Evolutionary conservation across 2,113 vertebrate species (phyloP).

Genomic region (Cichladusa arquata): DNA sequence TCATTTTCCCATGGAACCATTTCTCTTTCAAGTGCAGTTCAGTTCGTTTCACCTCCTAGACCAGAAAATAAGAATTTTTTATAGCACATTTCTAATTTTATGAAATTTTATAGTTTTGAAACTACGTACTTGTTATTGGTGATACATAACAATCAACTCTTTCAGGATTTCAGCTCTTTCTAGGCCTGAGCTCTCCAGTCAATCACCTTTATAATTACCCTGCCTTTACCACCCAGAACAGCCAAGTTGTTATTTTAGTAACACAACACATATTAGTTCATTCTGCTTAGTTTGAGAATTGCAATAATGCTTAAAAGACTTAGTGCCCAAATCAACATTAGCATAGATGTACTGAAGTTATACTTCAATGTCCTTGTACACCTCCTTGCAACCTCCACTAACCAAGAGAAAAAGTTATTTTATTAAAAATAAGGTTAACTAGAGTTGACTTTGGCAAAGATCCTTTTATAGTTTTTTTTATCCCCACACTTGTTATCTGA

Average conservation of each 20-base stretch:
- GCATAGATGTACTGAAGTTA: neutral
- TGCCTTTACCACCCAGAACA: neutral
- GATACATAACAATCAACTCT: neutral
- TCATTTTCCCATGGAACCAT: slow-evolving; percentile 92
- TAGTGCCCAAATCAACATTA: neutral
- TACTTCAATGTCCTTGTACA: neutral
- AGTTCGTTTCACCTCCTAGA: slow-evolving; percentile 70
- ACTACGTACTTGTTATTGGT: neutral
- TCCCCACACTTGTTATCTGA: neutral
- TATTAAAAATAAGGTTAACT: neutral
- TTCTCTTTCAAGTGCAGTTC: slow-evolving; percentile 85
- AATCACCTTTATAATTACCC: neutral
- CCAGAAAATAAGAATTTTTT: neutral
- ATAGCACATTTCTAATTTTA: neutral
- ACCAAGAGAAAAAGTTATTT: neutral
- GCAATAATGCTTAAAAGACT: neutral
- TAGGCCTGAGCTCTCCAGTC: neutral
- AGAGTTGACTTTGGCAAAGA: neutral
- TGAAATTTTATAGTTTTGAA: neutral
- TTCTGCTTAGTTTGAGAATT: neutral
- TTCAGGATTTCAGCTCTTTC: neutral
- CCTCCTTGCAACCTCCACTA: neutral
- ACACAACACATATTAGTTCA: neutral
- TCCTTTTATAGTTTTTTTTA: neutral
- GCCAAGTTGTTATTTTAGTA: neutral